These are phyloP conservation scores for Crotalus tigris DNA, from an alignment of 2,113 vertebrate genomes.

Conservation along the genomic window DNA sequence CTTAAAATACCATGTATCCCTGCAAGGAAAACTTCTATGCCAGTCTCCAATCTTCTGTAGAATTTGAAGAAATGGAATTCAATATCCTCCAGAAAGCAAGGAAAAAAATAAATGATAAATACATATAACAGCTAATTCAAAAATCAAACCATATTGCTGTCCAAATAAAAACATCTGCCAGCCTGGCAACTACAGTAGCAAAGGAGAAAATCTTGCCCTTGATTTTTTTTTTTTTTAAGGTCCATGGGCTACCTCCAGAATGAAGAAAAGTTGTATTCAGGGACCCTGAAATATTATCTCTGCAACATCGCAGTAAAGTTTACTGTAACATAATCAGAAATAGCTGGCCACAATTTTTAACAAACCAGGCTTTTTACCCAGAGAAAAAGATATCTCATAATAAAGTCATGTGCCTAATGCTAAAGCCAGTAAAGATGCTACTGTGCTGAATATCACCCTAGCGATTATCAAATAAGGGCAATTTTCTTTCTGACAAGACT, in stretches of 20 bases:
- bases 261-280: constrained; percentile 43
- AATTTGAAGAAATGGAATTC: constrained; percentile 19
- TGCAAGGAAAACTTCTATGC: not conserved
- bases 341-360: constrained; percentile 12
- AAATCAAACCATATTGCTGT: constrained; percentile 5
- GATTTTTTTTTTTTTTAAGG: constrained; percentile 20
- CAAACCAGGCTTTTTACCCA: constrained; percentile 28
- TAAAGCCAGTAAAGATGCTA: constrained; percentile 1
- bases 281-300: constrained; percentile 24
- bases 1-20: constrained; percentile 9
- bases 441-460: not conserved
- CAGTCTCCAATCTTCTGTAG: not conserved
- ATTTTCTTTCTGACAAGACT: constrained; percentile 28
- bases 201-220: constrained; percentile 22
- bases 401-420: not conserved
- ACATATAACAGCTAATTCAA: not conserved
- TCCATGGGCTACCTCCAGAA: constrained; percentile 38
- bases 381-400: constrained; percentile 13
- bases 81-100: constrained; percentile 14
- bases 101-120: constrained; percentile 18
- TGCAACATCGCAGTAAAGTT: constrained; percentile 20
- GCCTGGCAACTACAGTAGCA: not conserved
- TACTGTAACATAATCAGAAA: constrained; percentile 16
- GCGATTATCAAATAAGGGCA: constrained; percentile 19
- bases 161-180: constrained; percentile 24